phyloP scores from a whole-genome alignment of 2,113 vertebrate genomes.

The Empidonax traillii region DNA sequence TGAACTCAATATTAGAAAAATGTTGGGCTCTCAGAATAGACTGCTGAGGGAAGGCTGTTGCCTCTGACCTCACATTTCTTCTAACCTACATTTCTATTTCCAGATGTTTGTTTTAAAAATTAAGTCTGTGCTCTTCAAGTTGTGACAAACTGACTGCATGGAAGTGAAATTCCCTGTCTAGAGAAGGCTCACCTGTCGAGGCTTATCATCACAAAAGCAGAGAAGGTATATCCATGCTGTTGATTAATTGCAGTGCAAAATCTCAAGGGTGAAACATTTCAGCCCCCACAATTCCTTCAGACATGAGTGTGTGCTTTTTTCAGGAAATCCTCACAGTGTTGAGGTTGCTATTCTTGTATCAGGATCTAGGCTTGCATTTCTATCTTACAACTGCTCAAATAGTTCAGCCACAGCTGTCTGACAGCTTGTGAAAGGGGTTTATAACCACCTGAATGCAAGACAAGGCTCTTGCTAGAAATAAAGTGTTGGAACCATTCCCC shows the following conservation, averaged over 20 bases:
- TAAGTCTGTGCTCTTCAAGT: background rate
- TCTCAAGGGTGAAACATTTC: background rate
- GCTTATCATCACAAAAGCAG: background rate
- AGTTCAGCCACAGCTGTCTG: background rate
- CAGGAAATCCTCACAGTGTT: background rate
- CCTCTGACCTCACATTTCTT: background rate
- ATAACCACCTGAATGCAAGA: background rate
- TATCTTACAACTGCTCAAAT: background rate
- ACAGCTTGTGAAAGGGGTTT: background rate
- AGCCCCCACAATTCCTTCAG: background rate
- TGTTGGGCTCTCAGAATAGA: background rate
- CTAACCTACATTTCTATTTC: background rate
- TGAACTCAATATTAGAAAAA: background rate
- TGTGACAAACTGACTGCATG: background rate
- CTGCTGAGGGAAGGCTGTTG: background rate
- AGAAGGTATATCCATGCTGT: background rate
- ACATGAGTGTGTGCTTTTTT: background rate
- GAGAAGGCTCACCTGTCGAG: background rate
- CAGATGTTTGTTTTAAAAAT: conserved; percentile 30
- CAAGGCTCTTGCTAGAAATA: background rate
- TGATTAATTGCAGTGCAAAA: background rate
- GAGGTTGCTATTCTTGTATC: background rate
- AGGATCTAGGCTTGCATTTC: background rate
- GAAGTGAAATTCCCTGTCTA: background rate
- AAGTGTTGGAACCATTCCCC: background rate